Base-by-base conservation (phyloP, 2,113 vertebrate species). In the Macrotis lagotis region DNA sequence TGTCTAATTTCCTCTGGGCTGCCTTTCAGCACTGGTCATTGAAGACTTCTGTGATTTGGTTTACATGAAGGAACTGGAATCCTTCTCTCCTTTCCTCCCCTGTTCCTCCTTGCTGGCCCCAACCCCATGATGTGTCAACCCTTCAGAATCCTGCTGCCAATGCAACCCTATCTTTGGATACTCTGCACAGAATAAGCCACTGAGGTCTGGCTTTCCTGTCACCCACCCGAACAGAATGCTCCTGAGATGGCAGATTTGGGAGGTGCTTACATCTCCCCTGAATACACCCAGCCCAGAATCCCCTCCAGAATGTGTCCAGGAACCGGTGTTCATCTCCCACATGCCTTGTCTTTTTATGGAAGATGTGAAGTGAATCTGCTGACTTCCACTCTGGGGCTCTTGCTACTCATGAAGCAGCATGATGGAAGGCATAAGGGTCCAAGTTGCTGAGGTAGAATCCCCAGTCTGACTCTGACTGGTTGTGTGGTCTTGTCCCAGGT, bases 221-320 rank as follows among this genome's bases (percentile, higher is more conserved):
- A 5, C 48, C 19, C 91, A 31, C 28, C 52, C 88, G n/a, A 91
- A 91, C 51, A 91, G n/a, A 9, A 9, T 88, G 8, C 8, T 95
- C 53, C 28, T 51, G 90, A 93, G 49, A 91, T 25, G 25, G 91
- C 31, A 52, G 91, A 96, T 94, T 91, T 93, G 49, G 49, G 24
- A 92, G 49, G 48, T 93, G 24, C 89, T 25, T 91, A 88, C 25
- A 88, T 94, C 28, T 90, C 48, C 90, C 52, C 93, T 51, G 26
- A 91, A 90, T 51, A 94, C 0, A 89, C 25, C 92, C 90, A 92
- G 26, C 48, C 11, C 12, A 94, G 47, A 92, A 88, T n/a, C 47
- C 37, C 25, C 90, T 47, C 90, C 55, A 8, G 8, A 90, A 50
- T 9, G 91, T 90, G 94, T 96, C 47, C 59, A 50, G 93, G 59